phyloP scores from a whole-genome alignment of 1,140 invertebrate genomes.

The Leptinotarsa lineolata region DNA sequence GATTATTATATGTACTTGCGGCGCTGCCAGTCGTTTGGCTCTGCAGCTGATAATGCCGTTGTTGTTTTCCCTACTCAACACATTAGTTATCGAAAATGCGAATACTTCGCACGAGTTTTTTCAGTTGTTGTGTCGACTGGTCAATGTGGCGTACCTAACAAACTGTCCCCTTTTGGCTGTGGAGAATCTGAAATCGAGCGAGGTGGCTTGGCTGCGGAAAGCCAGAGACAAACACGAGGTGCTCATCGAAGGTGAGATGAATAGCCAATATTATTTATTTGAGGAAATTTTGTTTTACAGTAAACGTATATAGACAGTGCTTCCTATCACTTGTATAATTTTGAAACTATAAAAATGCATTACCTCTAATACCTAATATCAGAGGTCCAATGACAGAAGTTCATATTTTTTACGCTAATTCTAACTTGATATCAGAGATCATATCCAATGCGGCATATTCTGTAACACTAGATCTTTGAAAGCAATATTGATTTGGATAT shows the following conservation, averaged over 20 bases:
- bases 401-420: too few species aligned
- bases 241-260: not conserved
- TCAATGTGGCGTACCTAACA: conserved; percentile 74
- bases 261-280: too few species aligned
- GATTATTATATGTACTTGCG: conserved; percentile 76
- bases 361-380: too few species aligned
- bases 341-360: too few species aligned
- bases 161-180: conserved; percentile 70
- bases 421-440: too few species aligned
- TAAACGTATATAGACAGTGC: too few species aligned
- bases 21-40: conserved; percentile 63
- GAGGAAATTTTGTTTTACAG: too few species aligned
- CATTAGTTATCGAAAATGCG: conserved; percentile 75
- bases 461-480: too few species aligned
- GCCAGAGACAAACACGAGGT: conserved; percentile 58
- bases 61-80: conserved; percentile 77
- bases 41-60: conserved; percentile 76
- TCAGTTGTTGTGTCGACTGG: conserved; percentile 73
- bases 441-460: too few species aligned
- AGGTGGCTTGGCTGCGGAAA: conserved; percentile 80
- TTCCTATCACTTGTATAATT: too few species aligned
- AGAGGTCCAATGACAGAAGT: too few species aligned
- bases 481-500: too few species aligned
- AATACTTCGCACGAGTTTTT: conserved; percentile 83
- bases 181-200: conserved; percentile 72